Evolutionary conservation across 2,888 invertebrate species (phyloP).

Genomic region (Cerceris rybyensis): DNA sequence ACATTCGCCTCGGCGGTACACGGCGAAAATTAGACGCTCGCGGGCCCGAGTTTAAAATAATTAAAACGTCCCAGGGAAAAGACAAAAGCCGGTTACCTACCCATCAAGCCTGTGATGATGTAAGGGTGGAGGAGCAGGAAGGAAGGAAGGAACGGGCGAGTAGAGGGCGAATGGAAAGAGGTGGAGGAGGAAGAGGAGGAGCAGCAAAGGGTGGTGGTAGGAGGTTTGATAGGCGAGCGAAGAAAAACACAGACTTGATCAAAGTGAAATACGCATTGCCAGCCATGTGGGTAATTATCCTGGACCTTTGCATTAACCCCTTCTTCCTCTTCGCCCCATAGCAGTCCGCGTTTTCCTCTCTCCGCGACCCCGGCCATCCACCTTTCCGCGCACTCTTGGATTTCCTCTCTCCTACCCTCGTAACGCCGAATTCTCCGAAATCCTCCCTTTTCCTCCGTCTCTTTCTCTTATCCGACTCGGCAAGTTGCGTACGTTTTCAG

Average conservation of each 20-base stretch:
- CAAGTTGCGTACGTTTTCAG: constrained; percentile 43
- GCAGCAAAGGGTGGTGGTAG: constrained; percentile 43
- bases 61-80: constrained; percentile 78
- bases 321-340: constrained; percentile 56
- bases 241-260: constrained; percentile 82
- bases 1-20: constrained; percentile 35
- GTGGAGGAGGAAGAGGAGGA: constrained; percentile 62
- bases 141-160: constrained; percentile 56
- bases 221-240: constrained; percentile 78
- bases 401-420: constrained; percentile 55
- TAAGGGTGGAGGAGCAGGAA: constrained; percentile 72
- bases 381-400: constrained; percentile 54
- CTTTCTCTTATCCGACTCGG: constrained; percentile 40
- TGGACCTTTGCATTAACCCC: constrained; percentile 80
- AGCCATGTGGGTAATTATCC: constrained; percentile 82
- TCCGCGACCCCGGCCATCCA: constrained; percentile 29
- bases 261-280: constrained; percentile 81
- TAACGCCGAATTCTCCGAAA: constrained; percentile 57
- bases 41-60: constrained; percentile 79
- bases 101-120: constrained; percentile 69
- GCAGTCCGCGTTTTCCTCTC: constrained; percentile 38
- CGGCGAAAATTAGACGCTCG: constrained; percentile 79
- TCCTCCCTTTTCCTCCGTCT: constrained; percentile 48
- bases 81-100: constrained; percentile 79
- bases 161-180: constrained; percentile 52